These are phyloP conservation scores for Mythimna pallens DNA, from an alignment of 2,888 invertebrate genomes.

Conservation along the genomic window DNA sequence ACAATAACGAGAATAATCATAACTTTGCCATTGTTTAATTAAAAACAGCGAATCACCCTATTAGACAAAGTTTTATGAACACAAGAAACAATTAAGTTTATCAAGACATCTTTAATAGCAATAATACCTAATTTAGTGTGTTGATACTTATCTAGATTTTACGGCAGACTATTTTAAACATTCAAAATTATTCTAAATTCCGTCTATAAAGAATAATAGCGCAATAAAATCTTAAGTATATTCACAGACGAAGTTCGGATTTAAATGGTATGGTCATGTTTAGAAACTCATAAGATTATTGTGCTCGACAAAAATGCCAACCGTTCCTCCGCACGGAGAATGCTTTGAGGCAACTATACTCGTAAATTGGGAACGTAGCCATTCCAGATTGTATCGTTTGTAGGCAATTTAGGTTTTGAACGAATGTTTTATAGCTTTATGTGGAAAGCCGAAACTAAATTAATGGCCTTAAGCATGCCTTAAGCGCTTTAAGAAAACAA, in stretches of 20 bases:
- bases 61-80: constrained; percentile 44
- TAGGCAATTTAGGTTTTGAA: constrained; percentile 79
- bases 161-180: constrained; percentile 69
- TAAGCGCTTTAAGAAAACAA: constrained; percentile 41
- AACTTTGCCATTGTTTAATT: constrained; percentile 45
- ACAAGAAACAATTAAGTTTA: constrained; percentile 61
- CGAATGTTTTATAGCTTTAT: constrained; percentile 75
- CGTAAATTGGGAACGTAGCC: constrained; percentile 83
- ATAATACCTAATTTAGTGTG: constrained; percentile 60
- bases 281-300: constrained; percentile 85
- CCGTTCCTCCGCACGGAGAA: constrained; percentile 78
- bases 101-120: constrained; percentile 55
- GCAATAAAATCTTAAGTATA: constrained; percentile 83
- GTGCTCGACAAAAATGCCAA: constrained; percentile 82
- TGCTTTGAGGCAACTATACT: constrained; percentile 80
- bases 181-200: constrained; percentile 70
- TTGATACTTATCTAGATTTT: constrained; percentile 69
- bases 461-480: constrained; percentile 39
- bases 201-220: constrained; percentile 80
- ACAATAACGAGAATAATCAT: constrained; percentile 10
- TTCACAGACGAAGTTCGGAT: constrained; percentile 76
- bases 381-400: constrained; percentile 85
- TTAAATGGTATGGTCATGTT: constrained; percentile 87
- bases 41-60: constrained; percentile 33
- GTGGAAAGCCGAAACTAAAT: constrained; percentile 63